phyloP scores from a whole-genome alignment of 2,888 invertebrate genomes.

The Standfussiana lucernea region DNA sequence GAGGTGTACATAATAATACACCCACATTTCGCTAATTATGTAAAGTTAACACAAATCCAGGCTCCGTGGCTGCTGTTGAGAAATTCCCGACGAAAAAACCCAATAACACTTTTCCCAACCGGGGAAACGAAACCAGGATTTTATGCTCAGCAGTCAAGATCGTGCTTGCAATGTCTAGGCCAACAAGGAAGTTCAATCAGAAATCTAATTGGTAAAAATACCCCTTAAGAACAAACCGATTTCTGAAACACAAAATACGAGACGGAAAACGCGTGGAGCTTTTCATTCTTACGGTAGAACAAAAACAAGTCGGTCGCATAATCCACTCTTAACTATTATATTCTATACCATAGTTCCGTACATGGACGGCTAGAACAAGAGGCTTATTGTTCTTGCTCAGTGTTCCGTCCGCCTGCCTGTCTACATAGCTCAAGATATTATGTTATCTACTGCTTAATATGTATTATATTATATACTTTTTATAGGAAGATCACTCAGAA shows the following conservation, averaged over 20 bases:
- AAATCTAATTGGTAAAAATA: background rate
- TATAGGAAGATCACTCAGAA: background rate
- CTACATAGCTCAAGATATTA: constrained; percentile 8
- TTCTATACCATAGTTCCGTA: background rate
- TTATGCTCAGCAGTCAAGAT: background rate
- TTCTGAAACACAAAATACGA: background rate
- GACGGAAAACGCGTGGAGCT: background rate
- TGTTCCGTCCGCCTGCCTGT: constrained; percentile 4
- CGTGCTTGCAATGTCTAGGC: no score
- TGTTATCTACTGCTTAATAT: background rate
- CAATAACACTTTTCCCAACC: background rate
- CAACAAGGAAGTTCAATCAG: background rate
- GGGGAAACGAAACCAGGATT: background rate
- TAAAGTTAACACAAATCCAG: background rate
- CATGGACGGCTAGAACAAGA: constrained; percentile 19
- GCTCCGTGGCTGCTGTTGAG: background rate
- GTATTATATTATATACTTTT: background rate
- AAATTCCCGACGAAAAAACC: background rate
- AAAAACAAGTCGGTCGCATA: background rate
- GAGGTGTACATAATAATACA: no score
- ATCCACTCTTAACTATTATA: background rate
- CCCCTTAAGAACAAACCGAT: background rate
- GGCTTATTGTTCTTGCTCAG: constrained; percentile 25
- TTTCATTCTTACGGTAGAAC: background rate
- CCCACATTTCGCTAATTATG: background rate